Evolutionary conservation across 2,888 invertebrate species (phyloP).

Genomic region (Mesorhabditis belari): DNA sequence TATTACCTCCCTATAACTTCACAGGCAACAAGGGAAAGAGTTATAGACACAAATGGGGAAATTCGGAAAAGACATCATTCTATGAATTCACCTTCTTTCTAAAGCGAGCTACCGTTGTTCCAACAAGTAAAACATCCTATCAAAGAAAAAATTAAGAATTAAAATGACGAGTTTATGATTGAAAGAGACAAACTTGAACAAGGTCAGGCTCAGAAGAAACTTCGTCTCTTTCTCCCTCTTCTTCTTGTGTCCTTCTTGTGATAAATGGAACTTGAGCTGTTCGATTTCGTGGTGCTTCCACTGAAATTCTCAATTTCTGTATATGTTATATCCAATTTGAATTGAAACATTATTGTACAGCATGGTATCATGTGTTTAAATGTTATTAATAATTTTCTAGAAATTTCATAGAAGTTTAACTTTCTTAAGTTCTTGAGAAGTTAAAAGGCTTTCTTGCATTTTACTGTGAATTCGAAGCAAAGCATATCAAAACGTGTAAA

Average conservation of each 20-base stretch:
- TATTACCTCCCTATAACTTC: not conserved
- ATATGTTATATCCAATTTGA: no score
- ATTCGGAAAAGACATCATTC: not conserved
- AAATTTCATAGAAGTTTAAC: no score
- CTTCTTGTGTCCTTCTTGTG: not conserved
- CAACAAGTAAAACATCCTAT: not conserved
- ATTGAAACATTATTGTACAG: no score
- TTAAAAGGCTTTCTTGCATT: no score
- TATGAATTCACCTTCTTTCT: not conserved
- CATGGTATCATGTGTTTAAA: no score
- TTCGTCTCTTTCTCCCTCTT: constrained; percentile 17
- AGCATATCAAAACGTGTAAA: no score
- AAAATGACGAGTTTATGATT: not conserved
- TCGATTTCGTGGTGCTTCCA: not conserved
- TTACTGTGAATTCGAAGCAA: no score
- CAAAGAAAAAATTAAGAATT: not conserved
- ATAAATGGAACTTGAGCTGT: not conserved
- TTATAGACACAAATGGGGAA: not conserved
- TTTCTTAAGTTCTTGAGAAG: no score
- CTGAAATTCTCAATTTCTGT: no score
- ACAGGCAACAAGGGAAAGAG: not conserved
- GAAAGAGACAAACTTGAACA: constrained; percentile 26
- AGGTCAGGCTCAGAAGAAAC: constrained; percentile 28
- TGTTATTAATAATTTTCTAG: no score
- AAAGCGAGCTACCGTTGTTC: not conserved